Base-by-base conservation (phyloP, 2,888 invertebrate genomes). In the Tethea ocularis region DNA sequence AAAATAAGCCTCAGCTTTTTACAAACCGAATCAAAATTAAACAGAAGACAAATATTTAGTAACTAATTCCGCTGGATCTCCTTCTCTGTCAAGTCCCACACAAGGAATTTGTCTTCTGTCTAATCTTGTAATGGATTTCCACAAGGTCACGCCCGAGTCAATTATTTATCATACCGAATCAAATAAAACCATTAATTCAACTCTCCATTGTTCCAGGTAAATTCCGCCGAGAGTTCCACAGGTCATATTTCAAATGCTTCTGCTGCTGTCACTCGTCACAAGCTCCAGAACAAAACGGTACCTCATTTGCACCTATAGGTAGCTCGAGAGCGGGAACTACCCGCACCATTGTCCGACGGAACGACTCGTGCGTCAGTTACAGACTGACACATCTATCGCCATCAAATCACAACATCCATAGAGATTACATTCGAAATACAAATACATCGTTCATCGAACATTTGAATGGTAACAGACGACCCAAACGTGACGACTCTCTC, bases 201-300 rank as follows among this genome's bases (percentile, higher is more conserved):
- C 51, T 74, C 52, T 75, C 65, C 26, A 71, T 86, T 91, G 89
- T 94, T 94, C 10, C 94, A 96, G 96, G 96, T 61, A 96, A 96
- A 91, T 96, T 96, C 83, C 94, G 96, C 10, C 94, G 95, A 66
- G 96, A 96, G 79, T 96, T 96, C 83, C 94, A 94, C 70, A 94
- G 95, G 68, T 95, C 95, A 1, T 95, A 96, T 84, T 95, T 95
- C 83, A 94, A 95, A 75, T 95, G 95, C 66, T 86, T 94, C 66
- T 93, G 94, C 73, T 91, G 93, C 72, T 91, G 91, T 59, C 81
- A 75, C 51, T 66, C 78, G 7, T 63, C 78, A 0, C 61, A 86
- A 0, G 58, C 82, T 0, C 84, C 89, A 0, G 88, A 89, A 22
- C 86, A 87, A 58, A 92, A 90, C 64, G 91, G 92, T 0, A 83